Percentiles rank a stretch among this genome's conserved stretches.
phyloP scores from a whole-genome alignment of 1,140 invertebrate genomes.

The Eulimnadia texana region DNA sequence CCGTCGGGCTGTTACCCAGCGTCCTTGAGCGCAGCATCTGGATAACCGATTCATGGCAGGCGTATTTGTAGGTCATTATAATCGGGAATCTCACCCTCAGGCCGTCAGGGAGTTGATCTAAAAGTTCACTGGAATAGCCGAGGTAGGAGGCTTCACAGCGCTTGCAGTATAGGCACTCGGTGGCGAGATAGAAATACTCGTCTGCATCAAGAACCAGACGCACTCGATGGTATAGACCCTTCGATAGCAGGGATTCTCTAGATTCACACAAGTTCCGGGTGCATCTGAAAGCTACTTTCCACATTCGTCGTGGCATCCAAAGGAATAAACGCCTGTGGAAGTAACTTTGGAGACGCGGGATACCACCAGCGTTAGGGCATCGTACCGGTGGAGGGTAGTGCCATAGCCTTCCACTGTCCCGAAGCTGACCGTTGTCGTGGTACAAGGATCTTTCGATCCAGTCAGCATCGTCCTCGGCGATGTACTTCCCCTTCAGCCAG shows the following conservation, averaged over 20 bases:
- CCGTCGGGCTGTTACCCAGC: conserved; percentile 1
- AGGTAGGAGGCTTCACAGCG: neutral
- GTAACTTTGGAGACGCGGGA: neutral
- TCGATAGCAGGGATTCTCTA: neutral
- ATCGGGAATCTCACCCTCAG: neutral
- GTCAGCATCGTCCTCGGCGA: no score
- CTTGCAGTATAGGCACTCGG: neutral
- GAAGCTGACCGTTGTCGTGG: no score
- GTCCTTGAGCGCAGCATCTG: neutral
- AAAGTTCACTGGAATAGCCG: neutral
- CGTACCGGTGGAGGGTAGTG: no score
- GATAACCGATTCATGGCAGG: neutral
- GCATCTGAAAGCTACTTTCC: neutral
- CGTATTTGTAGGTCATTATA: neutral
- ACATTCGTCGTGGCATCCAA: neutral
- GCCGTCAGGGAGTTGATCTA: conserved; percentile 1
- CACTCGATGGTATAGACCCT: neutral
- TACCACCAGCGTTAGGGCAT: neutral
- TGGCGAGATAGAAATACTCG: neutral
- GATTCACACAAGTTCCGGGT: neutral
- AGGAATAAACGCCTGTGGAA: neutral
- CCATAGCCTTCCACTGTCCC: no score
- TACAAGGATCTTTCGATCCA: no score
- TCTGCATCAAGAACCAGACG: neutral
- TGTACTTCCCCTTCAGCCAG: no score